Conservation (phyloP, 2,888 invertebrate species). For the Isotomurus palustris region DNA sequence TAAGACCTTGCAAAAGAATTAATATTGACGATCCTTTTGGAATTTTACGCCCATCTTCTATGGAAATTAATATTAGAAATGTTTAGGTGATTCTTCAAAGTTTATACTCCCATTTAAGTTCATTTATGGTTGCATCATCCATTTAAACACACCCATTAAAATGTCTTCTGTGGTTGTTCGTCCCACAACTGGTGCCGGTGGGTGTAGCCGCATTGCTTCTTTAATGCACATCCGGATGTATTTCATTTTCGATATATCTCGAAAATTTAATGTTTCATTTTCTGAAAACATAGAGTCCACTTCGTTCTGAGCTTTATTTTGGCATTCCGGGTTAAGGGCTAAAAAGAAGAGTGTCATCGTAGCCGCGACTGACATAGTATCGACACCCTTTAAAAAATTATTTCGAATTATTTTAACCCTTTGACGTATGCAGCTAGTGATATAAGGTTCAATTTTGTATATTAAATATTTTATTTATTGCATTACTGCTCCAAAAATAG, state of each 20-base stretch:
- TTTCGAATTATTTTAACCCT: too few species aligned
- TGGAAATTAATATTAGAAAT: too few species aligned
- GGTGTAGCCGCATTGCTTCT: neutral
- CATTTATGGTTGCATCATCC: too few species aligned
- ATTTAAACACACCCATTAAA: too few species aligned
- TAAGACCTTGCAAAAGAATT: constrained; percentile 46
- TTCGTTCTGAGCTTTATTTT: neutral
- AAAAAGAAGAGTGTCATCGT: neutral
- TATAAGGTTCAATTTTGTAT: too few species aligned
- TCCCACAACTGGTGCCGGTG: neutral
- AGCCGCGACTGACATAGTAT: neutral
- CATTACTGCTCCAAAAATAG: too few species aligned
- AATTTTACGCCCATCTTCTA: neutral
- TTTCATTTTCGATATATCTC: neutral
- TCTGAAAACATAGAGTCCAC: neutral
- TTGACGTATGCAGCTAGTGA: too few species aligned
- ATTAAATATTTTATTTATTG: too few species aligned
- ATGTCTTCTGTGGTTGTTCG: neutral
- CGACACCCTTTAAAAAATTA: neutral
- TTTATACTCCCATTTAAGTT: too few species aligned
- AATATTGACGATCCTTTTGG: neutral
- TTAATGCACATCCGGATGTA: constrained; percentile 1
- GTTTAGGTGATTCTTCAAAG: too few species aligned
- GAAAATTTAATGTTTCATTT: neutral
- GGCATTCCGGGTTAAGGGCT: neutral